A percentile compares a stretch with the other conserved stretches of the same genome.
Conservation (phyloP, 2,888 invertebrate species). For the Prosopocoilus inquinatus region DNA sequence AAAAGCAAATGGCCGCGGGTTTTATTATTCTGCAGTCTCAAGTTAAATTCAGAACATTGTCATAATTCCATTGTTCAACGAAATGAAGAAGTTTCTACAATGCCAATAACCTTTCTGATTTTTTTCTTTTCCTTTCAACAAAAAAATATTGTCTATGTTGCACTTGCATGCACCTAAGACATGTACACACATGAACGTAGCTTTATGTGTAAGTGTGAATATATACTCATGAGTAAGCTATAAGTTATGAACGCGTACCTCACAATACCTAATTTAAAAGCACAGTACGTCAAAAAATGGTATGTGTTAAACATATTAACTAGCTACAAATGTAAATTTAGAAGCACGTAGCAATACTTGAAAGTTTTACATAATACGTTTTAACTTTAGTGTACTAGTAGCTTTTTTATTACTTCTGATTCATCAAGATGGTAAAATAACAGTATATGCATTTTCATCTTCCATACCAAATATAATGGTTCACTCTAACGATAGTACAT, state of each 20-base stretch:
- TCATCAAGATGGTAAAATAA: background rate
- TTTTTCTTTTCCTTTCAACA: too few species aligned
- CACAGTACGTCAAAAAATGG: constrained; percentile 1
- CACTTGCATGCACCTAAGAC: background rate
- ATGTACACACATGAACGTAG: background rate
- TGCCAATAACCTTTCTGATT: background rate
- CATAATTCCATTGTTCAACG: constrained; percentile 23
- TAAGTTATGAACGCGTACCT: background rate
- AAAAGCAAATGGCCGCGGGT: constrained; percentile 39
- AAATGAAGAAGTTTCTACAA: constrained; percentile 4
- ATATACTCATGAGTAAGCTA: background rate
- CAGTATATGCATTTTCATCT: background rate
- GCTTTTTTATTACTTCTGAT: background rate
- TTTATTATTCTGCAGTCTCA: constrained; percentile 39
- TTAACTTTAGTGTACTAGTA: background rate
- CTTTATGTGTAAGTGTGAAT: background rate
- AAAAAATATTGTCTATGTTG: background rate
- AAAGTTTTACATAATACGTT: background rate
- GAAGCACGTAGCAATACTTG: constrained; percentile 1
- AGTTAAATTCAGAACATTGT: constrained; percentile 39
- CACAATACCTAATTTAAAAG: background rate
- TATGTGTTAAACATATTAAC: constrained; percentile 4
- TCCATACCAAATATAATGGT: too few species aligned
- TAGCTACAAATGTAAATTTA: constrained; percentile 1
- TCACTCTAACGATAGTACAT: too few species aligned